Conservation (phyloP, 2,888 invertebrate genomes). For the Dasysyrphus albostriatus region DNA sequence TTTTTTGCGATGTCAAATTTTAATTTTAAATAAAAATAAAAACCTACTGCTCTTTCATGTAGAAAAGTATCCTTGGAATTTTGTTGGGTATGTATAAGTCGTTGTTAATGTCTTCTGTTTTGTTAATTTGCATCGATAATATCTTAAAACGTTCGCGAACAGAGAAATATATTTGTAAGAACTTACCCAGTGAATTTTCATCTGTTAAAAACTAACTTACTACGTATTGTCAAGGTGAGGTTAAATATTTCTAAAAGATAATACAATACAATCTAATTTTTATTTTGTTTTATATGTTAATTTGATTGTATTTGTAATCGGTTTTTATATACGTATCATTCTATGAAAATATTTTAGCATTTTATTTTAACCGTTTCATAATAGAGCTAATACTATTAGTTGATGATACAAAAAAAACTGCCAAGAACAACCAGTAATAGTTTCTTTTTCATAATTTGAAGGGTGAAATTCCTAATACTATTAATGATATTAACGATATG, state of each 20-base stretch:
- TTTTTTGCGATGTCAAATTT: conserved; percentile 81
- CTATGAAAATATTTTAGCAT: not conserved
- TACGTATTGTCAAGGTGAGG: too few species aligned
- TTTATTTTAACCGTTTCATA: not conserved
- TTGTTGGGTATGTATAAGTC: not conserved
- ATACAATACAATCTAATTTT: not conserved
- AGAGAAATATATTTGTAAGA: too few species aligned
- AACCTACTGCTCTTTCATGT: conserved; percentile 11
- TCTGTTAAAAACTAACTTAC: too few species aligned
- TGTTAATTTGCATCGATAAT: not conserved
- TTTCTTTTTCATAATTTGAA: too few species aligned
- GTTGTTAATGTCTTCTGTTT: conserved; percentile 12
- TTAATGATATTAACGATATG: too few species aligned
- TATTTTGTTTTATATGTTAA: not conserved
- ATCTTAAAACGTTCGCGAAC: not conserved
- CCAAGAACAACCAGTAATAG: too few species aligned
- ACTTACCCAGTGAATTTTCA: too few species aligned
- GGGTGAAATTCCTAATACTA: too few species aligned
- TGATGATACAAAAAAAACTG: too few species aligned
- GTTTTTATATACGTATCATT: not conserved
- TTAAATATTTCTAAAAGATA: not conserved
- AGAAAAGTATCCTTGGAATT: conserved; percentile 9
- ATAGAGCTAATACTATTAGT: not conserved
- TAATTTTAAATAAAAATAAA: conserved; percentile 43
- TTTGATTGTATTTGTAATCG: not conserved